Evolutionary conservation across 2,797 vertebrate genomes (phyloP).

Genomic region (Lepus oiostolus): DNA sequence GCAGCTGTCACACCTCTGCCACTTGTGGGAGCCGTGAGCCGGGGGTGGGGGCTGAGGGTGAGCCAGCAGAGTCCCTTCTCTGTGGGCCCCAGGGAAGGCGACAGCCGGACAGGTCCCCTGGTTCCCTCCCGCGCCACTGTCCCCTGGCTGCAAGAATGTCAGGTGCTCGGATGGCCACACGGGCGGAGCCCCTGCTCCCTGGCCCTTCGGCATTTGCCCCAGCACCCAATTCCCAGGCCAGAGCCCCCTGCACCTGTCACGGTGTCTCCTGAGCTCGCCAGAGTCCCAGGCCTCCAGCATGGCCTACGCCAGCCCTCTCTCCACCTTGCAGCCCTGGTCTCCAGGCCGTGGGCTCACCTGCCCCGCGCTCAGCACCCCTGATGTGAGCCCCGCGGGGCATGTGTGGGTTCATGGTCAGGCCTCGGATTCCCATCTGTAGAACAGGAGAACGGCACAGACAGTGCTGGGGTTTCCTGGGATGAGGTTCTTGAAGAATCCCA

Average conservation of each 20-base stretch:
- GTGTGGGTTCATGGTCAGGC: background rate
- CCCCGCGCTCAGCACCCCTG: too few relatives aligned
- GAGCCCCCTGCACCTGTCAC: accelerated
- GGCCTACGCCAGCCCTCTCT: background rate
- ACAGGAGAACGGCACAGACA: background rate
- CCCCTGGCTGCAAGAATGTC: background rate
- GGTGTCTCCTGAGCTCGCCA: background rate
- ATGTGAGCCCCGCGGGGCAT: too few relatives aligned
- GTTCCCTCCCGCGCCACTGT: background rate
- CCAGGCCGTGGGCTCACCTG: too few relatives aligned
- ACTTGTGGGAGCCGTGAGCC: background rate
- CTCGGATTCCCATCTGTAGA: background rate
- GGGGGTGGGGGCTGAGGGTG: background rate
- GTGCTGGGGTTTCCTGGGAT: background rate
- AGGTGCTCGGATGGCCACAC: background rate
- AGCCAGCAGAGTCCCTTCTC: background rate
- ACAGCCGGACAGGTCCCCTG: background rate
- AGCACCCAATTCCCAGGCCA: background rate
- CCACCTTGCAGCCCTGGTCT: background rate
- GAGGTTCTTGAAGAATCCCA: background rate
- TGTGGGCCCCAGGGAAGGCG: background rate
- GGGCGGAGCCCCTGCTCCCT: background rate
- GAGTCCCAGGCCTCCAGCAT: too few relatives aligned
- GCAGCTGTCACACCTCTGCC: too few relatives aligned
- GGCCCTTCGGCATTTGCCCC: background rate